phyloP scores from a whole-genome alignment of 2,797 vertebrate species.

The Aeoliscus strigatus region DNA sequence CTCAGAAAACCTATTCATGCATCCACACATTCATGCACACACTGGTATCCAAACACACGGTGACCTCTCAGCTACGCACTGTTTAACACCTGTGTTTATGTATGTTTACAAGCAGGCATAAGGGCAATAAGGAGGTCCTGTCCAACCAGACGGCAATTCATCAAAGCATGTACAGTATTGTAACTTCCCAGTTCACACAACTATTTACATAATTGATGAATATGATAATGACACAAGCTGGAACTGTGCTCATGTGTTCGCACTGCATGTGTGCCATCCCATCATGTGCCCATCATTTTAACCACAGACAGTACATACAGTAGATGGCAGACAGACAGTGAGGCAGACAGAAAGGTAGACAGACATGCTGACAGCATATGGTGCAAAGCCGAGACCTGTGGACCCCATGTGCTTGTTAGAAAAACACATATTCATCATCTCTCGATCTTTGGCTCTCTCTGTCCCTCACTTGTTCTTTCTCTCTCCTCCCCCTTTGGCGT shows the following conservation, averaged over 20 bases:
- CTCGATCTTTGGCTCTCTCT: slow-evolving; percentile 11
- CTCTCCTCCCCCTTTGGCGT: slow-evolving; percentile 59
- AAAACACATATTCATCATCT: slow-evolving; percentile 37
- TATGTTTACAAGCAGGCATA: slow-evolving; percentile 13
- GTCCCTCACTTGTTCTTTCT: slow-evolving; percentile 13
- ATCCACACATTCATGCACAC: slow-evolving; percentile 4
- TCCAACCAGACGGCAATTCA: slow-evolving; percentile 67
- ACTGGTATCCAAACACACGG: slow-evolving; percentile 21
- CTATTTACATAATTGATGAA: slow-evolving; percentile 83
- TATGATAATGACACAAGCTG: slow-evolving; percentile 81
- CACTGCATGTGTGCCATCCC: slow-evolving; percentile 12
- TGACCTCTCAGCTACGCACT: slow-evolving; percentile 37
- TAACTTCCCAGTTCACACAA: slow-evolving; percentile 65
- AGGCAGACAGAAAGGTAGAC: slow-evolving; percentile 47
- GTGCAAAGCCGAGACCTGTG: slow-evolving; percentile 62
- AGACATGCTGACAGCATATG: slow-evolving; percentile 62
- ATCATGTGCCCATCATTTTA: slow-evolving; percentile 49
- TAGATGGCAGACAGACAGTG: slow-evolving; percentile 43
- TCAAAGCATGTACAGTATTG: slow-evolving; percentile 65
- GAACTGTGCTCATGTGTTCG: slow-evolving; percentile 52
- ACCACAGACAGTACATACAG: slow-evolving; percentile 63
- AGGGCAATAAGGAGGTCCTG: slow-evolving; percentile 67
- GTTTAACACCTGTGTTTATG: slow-evolving; percentile 50
- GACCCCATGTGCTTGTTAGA: slow-evolving; percentile 61
- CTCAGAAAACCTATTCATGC: neutral